phyloP scores from a whole-genome alignment of 2,888 invertebrate species.

The Caenorhabditis drosophilae region DNA sequence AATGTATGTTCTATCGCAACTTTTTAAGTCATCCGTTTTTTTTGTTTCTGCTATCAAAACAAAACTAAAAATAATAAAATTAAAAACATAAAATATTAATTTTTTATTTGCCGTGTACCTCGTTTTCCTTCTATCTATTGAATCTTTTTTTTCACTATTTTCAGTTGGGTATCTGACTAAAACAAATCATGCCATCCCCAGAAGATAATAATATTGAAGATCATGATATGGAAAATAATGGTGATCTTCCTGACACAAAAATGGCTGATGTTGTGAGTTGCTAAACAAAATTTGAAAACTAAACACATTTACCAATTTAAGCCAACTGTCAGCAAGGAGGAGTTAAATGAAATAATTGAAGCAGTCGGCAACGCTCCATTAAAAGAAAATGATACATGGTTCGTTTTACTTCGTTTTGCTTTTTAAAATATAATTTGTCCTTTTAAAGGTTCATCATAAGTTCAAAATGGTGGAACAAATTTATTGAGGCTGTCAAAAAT shows the following conservation, averaged over 20 bases:
- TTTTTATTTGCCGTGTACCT: too few species aligned
- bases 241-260: background rate
- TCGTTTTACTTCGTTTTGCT: conserved; percentile 1
- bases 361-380: conserved; percentile 31
- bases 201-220: conserved; percentile 35
- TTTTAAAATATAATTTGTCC: background rate
- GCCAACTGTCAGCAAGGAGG: conserved; percentile 6
- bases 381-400: conserved; percentile 40
- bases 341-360: conserved; percentile 19
- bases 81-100: too few species aligned
- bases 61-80: too few species aligned
- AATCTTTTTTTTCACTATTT: conserved; percentile 6
- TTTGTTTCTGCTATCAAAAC: too few species aligned
- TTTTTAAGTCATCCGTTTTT: too few species aligned
- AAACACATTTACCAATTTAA: background rate
- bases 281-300: background rate
- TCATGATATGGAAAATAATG: background rate
- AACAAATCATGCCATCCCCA: conserved; percentile 19
- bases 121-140: too few species aligned
- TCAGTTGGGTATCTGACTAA: conserved; percentile 13
- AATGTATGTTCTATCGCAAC: too few species aligned
- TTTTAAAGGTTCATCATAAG: conserved; percentile 48
- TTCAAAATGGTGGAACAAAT: conserved; percentile 50
- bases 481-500: conserved; percentile 29
- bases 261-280: background rate